A percentile compares a stretch with the other conserved stretches of the same genome.
phyloP scores from a whole-genome alignment of 2,113 vertebrate genomes.

The Sphyrna mokarran region DNA sequence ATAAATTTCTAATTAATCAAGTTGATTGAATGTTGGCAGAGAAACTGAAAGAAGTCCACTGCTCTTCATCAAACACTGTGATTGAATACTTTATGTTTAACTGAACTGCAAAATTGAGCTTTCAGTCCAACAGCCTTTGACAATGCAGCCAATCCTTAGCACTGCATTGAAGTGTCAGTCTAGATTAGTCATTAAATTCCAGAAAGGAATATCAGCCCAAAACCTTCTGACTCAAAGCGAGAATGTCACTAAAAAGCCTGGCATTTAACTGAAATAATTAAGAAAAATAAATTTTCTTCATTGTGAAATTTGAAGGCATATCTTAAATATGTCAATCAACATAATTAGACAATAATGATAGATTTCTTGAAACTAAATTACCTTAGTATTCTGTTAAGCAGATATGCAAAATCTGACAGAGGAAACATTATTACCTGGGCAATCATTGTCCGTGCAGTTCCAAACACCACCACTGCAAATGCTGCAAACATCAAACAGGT shows the following conservation, averaged over 20 bases:
- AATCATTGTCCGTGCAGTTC: constrained; percentile 96
- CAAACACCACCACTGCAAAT: constrained; percentile 82
- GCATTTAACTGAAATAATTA: neutral
- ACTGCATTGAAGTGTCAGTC: neutral
- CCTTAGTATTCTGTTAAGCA: neutral
- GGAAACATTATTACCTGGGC: constrained; percentile 70
- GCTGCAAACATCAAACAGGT: constrained; percentile 54
- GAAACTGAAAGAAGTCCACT: neutral
- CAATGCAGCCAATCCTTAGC: neutral
- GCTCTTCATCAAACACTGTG: neutral
- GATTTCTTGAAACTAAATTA: neutral
- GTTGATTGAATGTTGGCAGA: neutral
- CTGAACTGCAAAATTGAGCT: neutral
- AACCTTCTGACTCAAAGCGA: neutral
- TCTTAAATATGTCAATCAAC: neutral
- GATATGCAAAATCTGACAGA: constrained; percentile 24
- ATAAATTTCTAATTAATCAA: neutral
- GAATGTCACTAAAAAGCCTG: neutral
- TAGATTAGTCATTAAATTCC: neutral
- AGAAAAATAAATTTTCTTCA: neutral
- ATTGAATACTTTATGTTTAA: neutral
- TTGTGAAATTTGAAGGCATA: neutral
- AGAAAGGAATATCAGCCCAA: neutral
- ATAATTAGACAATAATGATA: neutral
- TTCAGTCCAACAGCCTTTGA: neutral